A percentile compares a stretch with the other conserved stretches of the same genome.
phyloP scores from a whole-genome alignment of 53 echinoderm and acorn worm species.

The Stichopus horrens region DNA sequence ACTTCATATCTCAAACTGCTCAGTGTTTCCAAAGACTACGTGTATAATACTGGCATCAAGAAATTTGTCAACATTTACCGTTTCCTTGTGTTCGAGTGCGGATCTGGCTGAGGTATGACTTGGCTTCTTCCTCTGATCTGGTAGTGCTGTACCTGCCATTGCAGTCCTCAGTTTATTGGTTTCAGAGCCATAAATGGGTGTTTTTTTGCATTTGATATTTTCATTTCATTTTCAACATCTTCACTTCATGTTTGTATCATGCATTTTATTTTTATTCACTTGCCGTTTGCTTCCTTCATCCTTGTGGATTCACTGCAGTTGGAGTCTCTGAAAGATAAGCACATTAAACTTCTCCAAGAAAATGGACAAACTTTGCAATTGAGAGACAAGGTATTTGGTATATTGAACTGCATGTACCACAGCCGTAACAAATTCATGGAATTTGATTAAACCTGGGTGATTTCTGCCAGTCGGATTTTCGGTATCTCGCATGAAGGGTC shows the following conservation, averaged over 20 bases:
- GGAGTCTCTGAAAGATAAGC: conserved; percentile 13
- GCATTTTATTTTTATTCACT: background rate
- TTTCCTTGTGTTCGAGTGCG: too few species aligned
- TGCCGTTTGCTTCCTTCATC: background rate
- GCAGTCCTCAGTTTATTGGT: too few species aligned
- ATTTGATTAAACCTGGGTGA: background rate
- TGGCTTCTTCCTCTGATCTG: too few species aligned
- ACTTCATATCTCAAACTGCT: too few species aligned
- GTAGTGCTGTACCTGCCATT: too few species aligned
- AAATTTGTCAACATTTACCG: too few species aligned
- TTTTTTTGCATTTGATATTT: background rate
- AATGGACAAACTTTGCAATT: conserved; percentile 12
- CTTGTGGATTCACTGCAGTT: background rate
- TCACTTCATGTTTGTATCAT: background rate
- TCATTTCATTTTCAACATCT: background rate
- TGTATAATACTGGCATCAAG: too few species aligned
- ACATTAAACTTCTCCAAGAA: conserved; percentile 19
- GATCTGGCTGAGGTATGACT: too few species aligned
- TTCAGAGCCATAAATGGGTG: background rate
- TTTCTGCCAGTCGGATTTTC: too few species aligned
- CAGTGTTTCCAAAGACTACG: too few species aligned
- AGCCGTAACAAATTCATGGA: background rate
- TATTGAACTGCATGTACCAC: background rate
- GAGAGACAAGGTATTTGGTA: conserved; percentile 25
- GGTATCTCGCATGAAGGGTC: too few species aligned